Evolutionary conservation across 35 echinoderm and acorn worm species (phyloP).

Genomic region (Apostichopus japonicus): DNA sequence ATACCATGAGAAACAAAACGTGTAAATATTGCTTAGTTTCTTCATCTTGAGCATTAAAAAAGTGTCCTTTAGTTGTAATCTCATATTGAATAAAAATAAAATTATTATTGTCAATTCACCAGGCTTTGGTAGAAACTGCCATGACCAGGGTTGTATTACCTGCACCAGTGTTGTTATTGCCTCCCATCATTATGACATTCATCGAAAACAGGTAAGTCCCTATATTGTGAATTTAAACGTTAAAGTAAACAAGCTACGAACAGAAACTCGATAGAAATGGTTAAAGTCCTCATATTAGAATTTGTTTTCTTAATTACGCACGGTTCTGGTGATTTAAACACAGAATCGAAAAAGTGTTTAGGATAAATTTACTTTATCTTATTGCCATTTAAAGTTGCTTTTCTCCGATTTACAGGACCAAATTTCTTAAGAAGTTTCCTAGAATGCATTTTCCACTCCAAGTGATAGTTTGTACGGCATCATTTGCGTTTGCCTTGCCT

Average conservation of each 20-base stretch:
- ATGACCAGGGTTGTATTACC: conserved; percentile 82
- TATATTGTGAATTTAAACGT: not conserved
- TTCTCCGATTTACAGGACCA: conserved; percentile 58
- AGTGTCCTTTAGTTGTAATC: not conserved
- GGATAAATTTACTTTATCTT: no score
- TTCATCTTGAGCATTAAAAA: no score
- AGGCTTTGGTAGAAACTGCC: conserved; percentile 88
- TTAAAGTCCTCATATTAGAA: no score
- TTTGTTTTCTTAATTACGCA: no score
- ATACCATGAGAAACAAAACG: no score
- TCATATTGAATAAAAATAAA: not conserved
- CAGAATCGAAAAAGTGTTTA: no score
- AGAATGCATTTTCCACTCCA: conserved; percentile 78
- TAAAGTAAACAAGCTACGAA: not conserved
- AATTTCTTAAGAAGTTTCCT: conserved; percentile 79
- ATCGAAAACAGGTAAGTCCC: conserved; percentile 85
- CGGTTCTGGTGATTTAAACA: no score
- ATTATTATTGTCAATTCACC: not conserved
- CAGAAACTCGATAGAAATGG: no score
- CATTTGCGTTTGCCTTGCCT: conserved; percentile 96
- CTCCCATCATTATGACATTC: conserved; percentile 81
- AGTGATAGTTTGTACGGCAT: conserved; percentile 70
- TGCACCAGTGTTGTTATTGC: conserved; percentile 87
- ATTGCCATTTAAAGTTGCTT: no score
- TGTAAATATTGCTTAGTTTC: no score